Base-by-base conservation (phyloP, 2,888 invertebrate genomes). In the Zaprionus lineosus region DNA sequence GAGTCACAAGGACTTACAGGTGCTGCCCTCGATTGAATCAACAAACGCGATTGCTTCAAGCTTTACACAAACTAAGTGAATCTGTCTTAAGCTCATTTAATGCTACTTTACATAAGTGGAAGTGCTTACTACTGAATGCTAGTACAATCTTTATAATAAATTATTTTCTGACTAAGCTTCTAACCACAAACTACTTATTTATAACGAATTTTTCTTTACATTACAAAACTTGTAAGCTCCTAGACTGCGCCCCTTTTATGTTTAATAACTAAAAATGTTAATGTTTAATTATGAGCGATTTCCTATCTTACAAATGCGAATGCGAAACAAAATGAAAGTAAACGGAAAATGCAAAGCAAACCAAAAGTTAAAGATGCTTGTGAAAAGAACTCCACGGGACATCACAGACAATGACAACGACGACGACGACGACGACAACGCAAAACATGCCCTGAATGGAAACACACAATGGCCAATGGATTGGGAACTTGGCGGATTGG, bases 381-480 rank as follows among this genome's bases (percentile, higher is more conserved):
- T 31, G 12, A 24, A 50, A 14, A 37, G 8, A 19, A 47, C 40
- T 53, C 26, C 31, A 58, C 44, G 31, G 36, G 26, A 56, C 43
- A 31, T 48, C 19, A 34, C 47, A 21, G 56, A 51, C 19, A 28
- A 41, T 15, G 50, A 31, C 37, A 33, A 50, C 64, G 24, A 41
- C 26, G 50, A 24, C 41, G 36, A 46, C 63, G 24, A 50, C 29
- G 40, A 41, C 19, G 34, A 59, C 28, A 36, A 48, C 21, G 37
- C 21, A 36, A 50, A 60, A 56, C 74, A 67, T 70, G 65, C 50
- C 70, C 64, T 40, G 31, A 9, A 51, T 66, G 37, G 41, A 44
- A 68, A 79, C 55, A 71, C 51, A 62, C 64, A 75, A 66, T 61
- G 66, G 52, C 53, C 50, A 51, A 55, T 53, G 53, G 48, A 36